These are phyloP conservation scores for Podargus strigoides DNA, from an alignment of 2,797 vertebrate species.

Conservation along the genomic window DNA sequence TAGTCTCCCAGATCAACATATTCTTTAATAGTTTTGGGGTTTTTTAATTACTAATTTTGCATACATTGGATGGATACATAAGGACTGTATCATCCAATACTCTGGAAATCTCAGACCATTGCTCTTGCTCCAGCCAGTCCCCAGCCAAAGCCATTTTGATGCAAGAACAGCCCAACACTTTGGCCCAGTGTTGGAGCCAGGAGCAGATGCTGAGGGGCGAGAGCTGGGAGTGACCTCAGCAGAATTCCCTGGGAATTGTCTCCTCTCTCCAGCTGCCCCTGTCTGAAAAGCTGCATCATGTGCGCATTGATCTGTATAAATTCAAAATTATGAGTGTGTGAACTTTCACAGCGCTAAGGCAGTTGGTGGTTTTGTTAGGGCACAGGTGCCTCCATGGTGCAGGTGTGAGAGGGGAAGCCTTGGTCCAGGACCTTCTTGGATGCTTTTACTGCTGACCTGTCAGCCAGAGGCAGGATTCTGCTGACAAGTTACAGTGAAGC, in stretches of 20 bases:
- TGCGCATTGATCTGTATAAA: neutral
- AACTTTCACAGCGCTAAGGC: neutral
- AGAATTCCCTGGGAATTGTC: neutral
- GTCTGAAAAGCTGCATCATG: neutral
- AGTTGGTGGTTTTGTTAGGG: neutral
- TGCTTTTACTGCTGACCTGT: neutral
- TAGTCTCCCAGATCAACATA: neutral
- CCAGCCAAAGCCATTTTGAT: neutral
- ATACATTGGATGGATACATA: neutral
- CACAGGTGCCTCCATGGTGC: neutral
- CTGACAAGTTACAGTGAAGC: neutral
- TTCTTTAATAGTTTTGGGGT: neutral
- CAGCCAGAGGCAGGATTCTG: neutral
- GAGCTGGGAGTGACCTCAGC: neutral
- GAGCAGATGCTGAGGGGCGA: neutral
- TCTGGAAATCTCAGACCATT: neutral
- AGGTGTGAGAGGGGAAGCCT: neutral
- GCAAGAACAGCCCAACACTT: neutral
- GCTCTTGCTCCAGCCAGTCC: neutral
- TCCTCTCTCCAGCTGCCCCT: neutral
- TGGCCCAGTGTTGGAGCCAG: neutral
- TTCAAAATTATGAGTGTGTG: neutral
- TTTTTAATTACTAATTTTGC: neutral
- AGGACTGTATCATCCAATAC: neutral
- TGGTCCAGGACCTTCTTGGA: neutral